A percentile compares a stretch with the other conserved stretches of the same genome.
Conservation (phyloP, 1,140 invertebrate genomes). For the Tetranychus urticae region DNA sequence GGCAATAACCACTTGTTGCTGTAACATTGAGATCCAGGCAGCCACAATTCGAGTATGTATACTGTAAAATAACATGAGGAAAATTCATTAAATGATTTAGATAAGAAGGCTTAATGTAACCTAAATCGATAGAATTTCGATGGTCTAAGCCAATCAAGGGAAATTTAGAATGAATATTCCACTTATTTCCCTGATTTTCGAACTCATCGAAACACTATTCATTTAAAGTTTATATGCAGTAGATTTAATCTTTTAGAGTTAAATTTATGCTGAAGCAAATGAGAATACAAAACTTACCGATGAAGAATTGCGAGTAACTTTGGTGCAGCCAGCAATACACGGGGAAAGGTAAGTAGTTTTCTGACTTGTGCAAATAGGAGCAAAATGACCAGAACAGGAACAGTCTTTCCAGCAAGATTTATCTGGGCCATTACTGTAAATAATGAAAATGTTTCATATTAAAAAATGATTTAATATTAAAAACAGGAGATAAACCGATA, state of each 20-base stretch:
- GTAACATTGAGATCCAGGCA: constrained; percentile 31
- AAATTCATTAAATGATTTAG: constrained; percentile 17
- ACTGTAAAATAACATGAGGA: constrained; percentile 10
- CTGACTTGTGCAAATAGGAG: constrained; percentile 53
- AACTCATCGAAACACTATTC: too few species aligned
- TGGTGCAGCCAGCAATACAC: constrained; percentile 58
- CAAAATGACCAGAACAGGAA: constrained; percentile 48
- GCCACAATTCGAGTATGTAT: constrained; percentile 35
- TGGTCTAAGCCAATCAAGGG: too few species aligned
- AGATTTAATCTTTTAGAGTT: too few species aligned
- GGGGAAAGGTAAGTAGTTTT: constrained; percentile 59
- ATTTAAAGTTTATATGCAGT: too few species aligned
- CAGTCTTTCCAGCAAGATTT: constrained; percentile 21
- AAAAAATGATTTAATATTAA: too few species aligned
- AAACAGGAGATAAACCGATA: too few species aligned
- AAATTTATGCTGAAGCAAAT: constrained; percentile 29
- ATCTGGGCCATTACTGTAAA: neutral
- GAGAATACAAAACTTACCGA: constrained; percentile 16
- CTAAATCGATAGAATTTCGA: too few species aligned
- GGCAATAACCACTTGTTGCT: constrained; percentile 46
- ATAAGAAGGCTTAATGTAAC: too few species aligned
- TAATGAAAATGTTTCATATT: too few species aligned
- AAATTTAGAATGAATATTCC: too few species aligned
- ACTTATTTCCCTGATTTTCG: too few species aligned
- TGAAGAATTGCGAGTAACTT: constrained; percentile 17